A percentile compares a stretch with the other conserved stretches of the same genome.
These are phyloP conservation scores for Buphagus erythrorhynchus DNA, from an alignment of 2,797 vertebrate genomes.

Conservation along the genomic window DNA sequence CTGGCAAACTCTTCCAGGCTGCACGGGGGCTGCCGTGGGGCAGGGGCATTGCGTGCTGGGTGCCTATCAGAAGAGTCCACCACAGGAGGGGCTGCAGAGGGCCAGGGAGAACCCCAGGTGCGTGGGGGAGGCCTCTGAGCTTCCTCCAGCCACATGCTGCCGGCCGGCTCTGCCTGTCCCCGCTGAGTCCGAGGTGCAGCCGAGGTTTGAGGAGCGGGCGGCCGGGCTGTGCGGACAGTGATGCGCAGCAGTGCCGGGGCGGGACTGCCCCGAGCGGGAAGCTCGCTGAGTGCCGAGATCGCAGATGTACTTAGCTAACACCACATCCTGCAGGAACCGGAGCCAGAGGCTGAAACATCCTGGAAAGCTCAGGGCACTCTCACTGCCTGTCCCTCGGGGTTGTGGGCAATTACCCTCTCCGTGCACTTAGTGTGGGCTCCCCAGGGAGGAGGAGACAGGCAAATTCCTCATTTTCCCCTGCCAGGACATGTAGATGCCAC, in stretches of 20 bases:
- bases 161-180: background rate
- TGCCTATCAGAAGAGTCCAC: background rate
- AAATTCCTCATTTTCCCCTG: background rate
- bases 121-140: background rate
- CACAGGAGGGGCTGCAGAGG: background rate
- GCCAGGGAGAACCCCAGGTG: background rate
- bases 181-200: rapidly evolving
- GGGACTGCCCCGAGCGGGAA: constrained; percentile 7
- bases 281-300: background rate
- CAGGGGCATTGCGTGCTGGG: rapidly evolving
- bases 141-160: constrained; percentile 46
- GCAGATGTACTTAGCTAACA: background rate
- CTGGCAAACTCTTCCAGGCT: constrained; percentile 61
- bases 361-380: background rate
- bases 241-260: background rate
- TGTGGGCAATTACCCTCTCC: background rate
- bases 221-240: background rate
- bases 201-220: background rate
- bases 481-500: background rate
- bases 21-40: background rate
- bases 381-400: background rate
- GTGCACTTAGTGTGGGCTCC: background rate
- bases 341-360: constrained; percentile 26
- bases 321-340: constrained; percentile 32
- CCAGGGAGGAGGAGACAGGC: background rate